Evolutionary conservation across 2,113 vertebrate species (phyloP).

Genomic region (Leptodactylus fuscus): DNA sequence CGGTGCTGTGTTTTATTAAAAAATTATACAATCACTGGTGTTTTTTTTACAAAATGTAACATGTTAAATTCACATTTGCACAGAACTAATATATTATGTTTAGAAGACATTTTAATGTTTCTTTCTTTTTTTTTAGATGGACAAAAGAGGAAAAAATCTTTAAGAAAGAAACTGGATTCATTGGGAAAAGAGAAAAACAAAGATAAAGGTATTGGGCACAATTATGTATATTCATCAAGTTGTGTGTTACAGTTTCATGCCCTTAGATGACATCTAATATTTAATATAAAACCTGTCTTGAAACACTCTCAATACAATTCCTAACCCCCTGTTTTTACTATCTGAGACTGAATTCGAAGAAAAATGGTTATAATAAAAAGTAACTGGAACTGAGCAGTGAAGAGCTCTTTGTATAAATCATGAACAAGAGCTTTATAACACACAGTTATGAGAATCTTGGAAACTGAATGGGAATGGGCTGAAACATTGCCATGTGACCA

Average conservation of each 20-base stretch:
- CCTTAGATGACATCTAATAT: not conserved
- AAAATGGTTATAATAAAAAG: too few relatives aligned
- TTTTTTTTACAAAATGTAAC: not conserved
- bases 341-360: too few relatives aligned
- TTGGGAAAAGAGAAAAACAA: slow-evolving; percentile 95
- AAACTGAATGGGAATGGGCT: too few relatives aligned
- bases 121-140: slow-evolving; percentile 77
- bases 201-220: slow-evolving; percentile 86
- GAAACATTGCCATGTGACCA: too few relatives aligned
- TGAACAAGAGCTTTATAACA: not conserved
- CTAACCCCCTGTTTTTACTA: too few relatives aligned
- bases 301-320: too few relatives aligned
- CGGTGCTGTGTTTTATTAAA: too few relatives aligned
- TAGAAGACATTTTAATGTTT: not conserved
- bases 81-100: not conserved
- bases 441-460: not conserved
- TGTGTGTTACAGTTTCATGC: not conserved
- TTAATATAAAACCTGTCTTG: too few relatives aligned
- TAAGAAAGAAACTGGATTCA: slow-evolving; percentile 95
- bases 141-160: slow-evolving; percentile 93
- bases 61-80: not conserved
- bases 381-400: too few relatives aligned
- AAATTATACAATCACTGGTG: too few relatives aligned
- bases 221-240: not conserved
- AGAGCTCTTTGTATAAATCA: too few relatives aligned